A percentile compares a stretch with the other conserved stretches of the same genome.
phyloP scores from a whole-genome alignment of 2,113 vertebrate genomes.

The Phoxinus phoxinus region DNA sequence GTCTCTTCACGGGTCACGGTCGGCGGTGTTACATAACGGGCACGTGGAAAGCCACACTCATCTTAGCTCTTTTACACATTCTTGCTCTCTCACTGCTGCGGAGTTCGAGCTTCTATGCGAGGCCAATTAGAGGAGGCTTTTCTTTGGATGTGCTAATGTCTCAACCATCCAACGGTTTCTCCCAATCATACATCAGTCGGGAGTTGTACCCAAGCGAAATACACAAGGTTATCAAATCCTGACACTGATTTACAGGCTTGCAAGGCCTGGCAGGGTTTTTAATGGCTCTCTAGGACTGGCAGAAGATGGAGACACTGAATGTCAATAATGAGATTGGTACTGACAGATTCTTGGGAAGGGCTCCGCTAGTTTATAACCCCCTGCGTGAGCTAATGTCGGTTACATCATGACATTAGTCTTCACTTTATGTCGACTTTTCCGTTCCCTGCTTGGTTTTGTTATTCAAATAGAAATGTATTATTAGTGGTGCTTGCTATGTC shows the following conservation, averaged over 20 bases:
- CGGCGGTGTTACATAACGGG: conserved; percentile 21
- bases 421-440: neutral
- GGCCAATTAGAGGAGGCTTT: neutral
- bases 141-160: neutral
- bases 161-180: neutral
- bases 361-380: neutral
- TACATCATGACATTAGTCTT: neutral
- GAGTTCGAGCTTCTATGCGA: neutral
- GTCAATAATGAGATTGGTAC: neutral
- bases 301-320: neutral
- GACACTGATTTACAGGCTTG: neutral
- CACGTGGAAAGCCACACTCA: conserved; percentile 36
- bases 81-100: neutral
- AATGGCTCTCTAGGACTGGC: neutral
- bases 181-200: neutral
- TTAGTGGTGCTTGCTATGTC: neutral
- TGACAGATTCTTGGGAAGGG: neutral
- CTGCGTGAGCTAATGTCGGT: neutral
- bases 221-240: neutral
- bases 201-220: conserved; percentile 22
- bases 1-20: neutral
- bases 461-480: neutral
- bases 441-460: neutral
- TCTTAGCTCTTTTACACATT: neutral
- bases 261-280: neutral